phyloP scores from a whole-genome alignment of 2,113 vertebrate species.

The Polypterus senegalus region DNA sequence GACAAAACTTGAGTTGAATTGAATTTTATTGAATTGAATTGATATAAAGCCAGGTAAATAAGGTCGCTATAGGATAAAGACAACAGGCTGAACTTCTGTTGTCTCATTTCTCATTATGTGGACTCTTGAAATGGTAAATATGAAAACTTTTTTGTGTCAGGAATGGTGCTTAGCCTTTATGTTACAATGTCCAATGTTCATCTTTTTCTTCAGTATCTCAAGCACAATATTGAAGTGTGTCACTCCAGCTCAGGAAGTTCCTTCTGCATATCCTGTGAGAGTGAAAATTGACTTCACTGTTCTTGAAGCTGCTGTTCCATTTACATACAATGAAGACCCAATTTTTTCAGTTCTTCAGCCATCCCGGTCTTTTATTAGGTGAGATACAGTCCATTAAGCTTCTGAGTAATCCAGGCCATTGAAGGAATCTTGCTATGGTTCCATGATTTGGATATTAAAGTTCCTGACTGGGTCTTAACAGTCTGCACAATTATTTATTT shows the following conservation, averaged over 20 bases:
- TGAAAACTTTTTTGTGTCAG: too few relatives aligned
- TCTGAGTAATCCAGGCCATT: too few relatives aligned
- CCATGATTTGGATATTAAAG: too few relatives aligned
- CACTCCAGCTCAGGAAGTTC: constrained; percentile 56
- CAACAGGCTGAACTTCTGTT: too few relatives aligned
- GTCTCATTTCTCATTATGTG: too few relatives aligned
- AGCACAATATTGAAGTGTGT: constrained; percentile 59
- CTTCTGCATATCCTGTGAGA: constrained; percentile 51
- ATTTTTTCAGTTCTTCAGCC: constrained; percentile 75
- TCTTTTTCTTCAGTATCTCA: constrained; percentile 33
- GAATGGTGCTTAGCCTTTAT: background rate
- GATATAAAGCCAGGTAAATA: too few relatives aligned
- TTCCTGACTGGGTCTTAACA: too few relatives aligned
- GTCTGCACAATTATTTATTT: constrained; percentile 5
- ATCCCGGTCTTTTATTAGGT: constrained; percentile 88
- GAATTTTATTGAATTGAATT: too few relatives aligned
- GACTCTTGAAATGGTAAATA: too few relatives aligned
- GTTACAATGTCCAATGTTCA: background rate
- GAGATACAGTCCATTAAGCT: constrained; percentile 18
- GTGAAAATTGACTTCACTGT: constrained; percentile 69
- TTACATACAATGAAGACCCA: constrained; percentile 78
- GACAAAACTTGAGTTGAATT: too few relatives aligned
- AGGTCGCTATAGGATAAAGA: too few relatives aligned
- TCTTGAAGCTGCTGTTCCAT: constrained; percentile 37
- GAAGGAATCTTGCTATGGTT: too few relatives aligned